Conservation (phyloP, 2,888 invertebrate genomes). For the Acanthoscelides obtectus region DNA sequence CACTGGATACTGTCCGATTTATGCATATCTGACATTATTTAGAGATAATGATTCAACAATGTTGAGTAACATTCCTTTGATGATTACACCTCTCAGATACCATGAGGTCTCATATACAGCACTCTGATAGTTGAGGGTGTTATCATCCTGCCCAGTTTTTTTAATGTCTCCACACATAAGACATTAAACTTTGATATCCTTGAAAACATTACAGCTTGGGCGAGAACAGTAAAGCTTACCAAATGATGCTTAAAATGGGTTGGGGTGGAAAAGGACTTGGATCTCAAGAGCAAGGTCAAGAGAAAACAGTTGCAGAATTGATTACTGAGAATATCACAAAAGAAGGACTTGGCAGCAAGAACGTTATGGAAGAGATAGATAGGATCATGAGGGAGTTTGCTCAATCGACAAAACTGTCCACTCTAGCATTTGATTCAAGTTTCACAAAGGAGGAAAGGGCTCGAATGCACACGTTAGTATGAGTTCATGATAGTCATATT, state of each 20-base stretch:
- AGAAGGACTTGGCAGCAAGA: constrained; percentile 28
- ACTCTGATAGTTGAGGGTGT: background rate
- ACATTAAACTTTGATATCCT: no score
- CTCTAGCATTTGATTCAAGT: constrained; percentile 31
- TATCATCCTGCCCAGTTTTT: background rate
- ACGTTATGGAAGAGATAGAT: constrained; percentile 29
- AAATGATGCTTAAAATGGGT: constrained; percentile 37
- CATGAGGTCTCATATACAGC: no score
- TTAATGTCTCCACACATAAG: background rate
- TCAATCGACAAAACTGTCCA: constrained; percentile 27
- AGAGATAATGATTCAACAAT: no score
- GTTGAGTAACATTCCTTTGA: no score
- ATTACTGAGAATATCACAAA: constrained; percentile 30
- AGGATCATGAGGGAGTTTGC: constrained; percentile 30
- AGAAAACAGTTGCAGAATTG: constrained; percentile 30
- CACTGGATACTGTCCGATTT: no score
- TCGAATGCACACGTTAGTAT: constrained; percentile 28
- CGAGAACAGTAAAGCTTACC: constrained; percentile 30
- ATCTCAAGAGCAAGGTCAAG: constrained; percentile 31
- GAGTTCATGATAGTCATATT: background rate
- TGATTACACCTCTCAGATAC: no score
- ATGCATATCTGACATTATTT: no score
- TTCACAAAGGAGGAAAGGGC: constrained; percentile 33
- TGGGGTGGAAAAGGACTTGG: constrained; percentile 36
- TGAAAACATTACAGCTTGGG: constrained; percentile 16